Evolutionary conservation across 2,888 invertebrate genomes (phyloP).

Genomic region (Apocheima hispidaria): DNA sequence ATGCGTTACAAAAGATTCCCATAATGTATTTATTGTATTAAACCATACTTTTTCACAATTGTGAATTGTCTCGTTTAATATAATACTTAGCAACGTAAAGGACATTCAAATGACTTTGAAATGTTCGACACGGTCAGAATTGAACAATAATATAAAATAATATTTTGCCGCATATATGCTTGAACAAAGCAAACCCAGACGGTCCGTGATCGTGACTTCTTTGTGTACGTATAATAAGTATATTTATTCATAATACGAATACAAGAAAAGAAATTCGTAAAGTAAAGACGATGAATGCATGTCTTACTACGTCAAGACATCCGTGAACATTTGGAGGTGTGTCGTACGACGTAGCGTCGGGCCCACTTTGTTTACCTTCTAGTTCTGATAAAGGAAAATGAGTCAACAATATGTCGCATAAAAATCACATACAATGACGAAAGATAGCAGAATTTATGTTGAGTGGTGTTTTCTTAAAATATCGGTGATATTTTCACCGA

Average conservation of each 20-base stretch:
- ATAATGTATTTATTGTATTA: too few species aligned
- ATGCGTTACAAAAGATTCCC: too few species aligned
- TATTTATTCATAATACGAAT: constrained; percentile 15
- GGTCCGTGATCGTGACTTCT: constrained; percentile 35
- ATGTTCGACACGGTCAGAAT: neutral
- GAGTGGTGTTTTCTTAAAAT: constrained; percentile 2
- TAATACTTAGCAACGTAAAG: neutral
- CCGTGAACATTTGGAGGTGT: constrained; percentile 54
- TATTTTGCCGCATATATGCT: constrained; percentile 2
- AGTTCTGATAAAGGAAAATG: constrained; percentile 17
- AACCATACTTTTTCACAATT: too few species aligned
- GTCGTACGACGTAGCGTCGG: constrained; percentile 50
- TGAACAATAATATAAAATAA: constrained; percentile 16
- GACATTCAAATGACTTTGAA: constrained; percentile 11
- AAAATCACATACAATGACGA: neutral
- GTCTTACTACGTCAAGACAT: constrained; percentile 25
- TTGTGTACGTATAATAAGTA: constrained; percentile 17
- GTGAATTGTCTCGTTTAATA: neutral
- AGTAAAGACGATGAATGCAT: constrained; percentile 13
- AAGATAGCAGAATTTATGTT: neutral
- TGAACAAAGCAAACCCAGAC: constrained; percentile 2
- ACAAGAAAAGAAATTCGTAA: constrained; percentile 8
- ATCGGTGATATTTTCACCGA: neutral
- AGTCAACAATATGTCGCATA: constrained; percentile 1
- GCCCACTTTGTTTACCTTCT: constrained; percentile 27